A percentile compares a stretch with the other conserved stretches of the same genome.
Evolutionary conservation across 1,140 invertebrate species (phyloP).

Genomic region (Brachionus koreanus): DNA sequence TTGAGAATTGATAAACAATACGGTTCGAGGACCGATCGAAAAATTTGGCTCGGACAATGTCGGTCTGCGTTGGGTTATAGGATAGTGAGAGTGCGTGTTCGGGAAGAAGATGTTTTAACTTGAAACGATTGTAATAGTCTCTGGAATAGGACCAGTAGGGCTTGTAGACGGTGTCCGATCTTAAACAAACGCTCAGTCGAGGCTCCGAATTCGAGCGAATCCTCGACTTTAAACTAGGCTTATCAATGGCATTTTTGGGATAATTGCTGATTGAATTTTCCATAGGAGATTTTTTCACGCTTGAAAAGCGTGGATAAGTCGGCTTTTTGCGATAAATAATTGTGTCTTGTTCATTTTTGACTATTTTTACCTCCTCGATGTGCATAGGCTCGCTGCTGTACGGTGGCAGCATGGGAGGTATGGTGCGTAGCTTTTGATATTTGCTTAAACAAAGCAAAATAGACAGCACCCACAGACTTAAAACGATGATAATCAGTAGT

Average conservation of each 20-base stretch:
- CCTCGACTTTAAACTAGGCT: neutral
- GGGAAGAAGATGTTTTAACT: neutral
- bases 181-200: neutral
- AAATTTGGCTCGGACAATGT: neutral
- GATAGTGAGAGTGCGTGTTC: neutral
- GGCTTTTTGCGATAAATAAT: conserved; percentile 18
- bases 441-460: conserved; percentile 32
- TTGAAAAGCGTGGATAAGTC: neutral
- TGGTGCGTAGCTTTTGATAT: conserved; percentile 30
- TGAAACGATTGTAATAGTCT: neutral
- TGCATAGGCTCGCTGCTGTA: conserved; percentile 33
- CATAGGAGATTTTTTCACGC: neutral
- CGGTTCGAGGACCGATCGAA: neutral
- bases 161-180: neutral
- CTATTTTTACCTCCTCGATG: conserved; percentile 37
- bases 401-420: conserved; percentile 28
- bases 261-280: neutral
- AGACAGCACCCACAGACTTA: neutral
- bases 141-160: neutral
- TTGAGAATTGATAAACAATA: neutral
- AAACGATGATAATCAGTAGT: neutral
- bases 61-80: neutral
- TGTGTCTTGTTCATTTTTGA: conserved; percentile 28
- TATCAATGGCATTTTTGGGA: neutral
- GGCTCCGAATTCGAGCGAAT: neutral